Conservation (phyloP, 2,797 vertebrate genomes). For the Pogoniulus pusillus region DNA sequence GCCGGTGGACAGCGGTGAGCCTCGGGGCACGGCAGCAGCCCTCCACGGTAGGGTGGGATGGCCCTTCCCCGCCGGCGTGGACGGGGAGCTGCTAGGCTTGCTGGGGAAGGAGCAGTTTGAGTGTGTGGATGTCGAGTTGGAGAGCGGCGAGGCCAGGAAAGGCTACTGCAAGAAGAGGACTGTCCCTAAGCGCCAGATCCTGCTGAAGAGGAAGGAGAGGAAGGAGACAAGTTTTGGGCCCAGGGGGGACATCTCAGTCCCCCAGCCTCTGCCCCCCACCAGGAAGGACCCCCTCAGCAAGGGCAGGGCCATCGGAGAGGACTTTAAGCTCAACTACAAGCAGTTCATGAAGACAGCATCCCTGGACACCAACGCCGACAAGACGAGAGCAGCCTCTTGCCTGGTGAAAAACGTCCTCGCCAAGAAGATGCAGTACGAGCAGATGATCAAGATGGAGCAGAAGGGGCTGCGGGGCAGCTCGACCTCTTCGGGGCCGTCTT, state of each 20-base stretch:
- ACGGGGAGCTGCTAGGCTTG: constrained; percentile 14
- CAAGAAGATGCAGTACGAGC: constrained; percentile 88
- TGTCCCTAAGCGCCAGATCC: constrained; percentile 94
- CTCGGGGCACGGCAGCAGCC: background rate
- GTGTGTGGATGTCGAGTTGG: constrained; percentile 89
- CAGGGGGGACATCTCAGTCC: background rate
- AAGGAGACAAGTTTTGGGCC: constrained; percentile 69
- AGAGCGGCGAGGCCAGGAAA: constrained; percentile 78
- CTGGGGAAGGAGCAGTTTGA: constrained; percentile 76
- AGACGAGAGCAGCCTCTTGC: constrained; percentile 86
- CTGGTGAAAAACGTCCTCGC: constrained; percentile 90
- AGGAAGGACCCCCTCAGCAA: constrained; percentile 51
- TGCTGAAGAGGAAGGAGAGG: constrained; percentile 85
- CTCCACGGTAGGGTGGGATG: background rate
- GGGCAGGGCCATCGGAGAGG: constrained; percentile 29
- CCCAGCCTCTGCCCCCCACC: background rate
- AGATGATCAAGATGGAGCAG: constrained; percentile 69
- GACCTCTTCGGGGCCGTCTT: constrained; percentile 41
- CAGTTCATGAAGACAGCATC: constrained; percentile 86
- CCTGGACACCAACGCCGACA: constrained; percentile 80
- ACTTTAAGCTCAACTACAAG: constrained; percentile 69
- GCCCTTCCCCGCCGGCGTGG: background rate
- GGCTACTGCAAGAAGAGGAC: constrained; percentile 81
- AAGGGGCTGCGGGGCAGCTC: constrained; percentile 41
- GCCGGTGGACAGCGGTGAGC: constrained; percentile 13